Conservation (phyloP, 2,888 invertebrate species). For the Sinhomidia bicolor region DNA sequence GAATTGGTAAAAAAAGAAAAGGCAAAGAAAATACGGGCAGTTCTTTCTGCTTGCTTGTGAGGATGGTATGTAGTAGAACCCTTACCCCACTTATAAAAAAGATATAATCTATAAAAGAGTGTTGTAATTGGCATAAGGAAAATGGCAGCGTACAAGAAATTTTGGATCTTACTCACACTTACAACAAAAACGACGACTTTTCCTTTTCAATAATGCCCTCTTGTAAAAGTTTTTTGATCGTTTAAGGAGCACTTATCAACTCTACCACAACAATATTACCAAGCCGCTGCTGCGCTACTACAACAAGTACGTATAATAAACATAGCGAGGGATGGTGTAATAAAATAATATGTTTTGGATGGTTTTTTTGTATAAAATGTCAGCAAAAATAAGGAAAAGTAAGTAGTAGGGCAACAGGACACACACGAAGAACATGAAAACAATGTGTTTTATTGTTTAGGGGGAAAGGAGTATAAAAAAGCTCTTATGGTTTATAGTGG, state of each 20-base stretch:
- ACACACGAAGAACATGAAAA: neutral
- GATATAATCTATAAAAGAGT: too few relatives aligned
- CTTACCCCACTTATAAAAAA: neutral
- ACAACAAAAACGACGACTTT: too few relatives aligned
- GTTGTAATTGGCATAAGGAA: too few relatives aligned
- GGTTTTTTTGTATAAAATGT: neutral
- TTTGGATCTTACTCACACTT: constrained; percentile 8
- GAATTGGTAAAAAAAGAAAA: neutral
- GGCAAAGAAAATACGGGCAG: too few relatives aligned
- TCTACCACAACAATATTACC: neutral
- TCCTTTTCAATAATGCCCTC: neutral
- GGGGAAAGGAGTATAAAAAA: neutral
- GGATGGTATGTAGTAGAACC: too few relatives aligned
- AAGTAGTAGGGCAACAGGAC: neutral
- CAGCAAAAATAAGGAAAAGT: neutral
- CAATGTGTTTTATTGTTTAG: constrained; percentile 5
- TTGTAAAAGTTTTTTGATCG: constrained; percentile 45
- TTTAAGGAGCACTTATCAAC: constrained; percentile 27
- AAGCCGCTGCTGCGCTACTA: neutral
- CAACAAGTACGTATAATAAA: constrained; percentile 1
- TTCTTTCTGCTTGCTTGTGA: neutral
- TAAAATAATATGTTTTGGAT: neutral
- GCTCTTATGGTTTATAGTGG: neutral
- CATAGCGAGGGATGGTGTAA: neutral
- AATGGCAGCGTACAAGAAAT: too few relatives aligned